Evolutionary conservation across 2,797 vertebrate species (phyloP).

Genomic region (Gallinago stenura): DNA sequence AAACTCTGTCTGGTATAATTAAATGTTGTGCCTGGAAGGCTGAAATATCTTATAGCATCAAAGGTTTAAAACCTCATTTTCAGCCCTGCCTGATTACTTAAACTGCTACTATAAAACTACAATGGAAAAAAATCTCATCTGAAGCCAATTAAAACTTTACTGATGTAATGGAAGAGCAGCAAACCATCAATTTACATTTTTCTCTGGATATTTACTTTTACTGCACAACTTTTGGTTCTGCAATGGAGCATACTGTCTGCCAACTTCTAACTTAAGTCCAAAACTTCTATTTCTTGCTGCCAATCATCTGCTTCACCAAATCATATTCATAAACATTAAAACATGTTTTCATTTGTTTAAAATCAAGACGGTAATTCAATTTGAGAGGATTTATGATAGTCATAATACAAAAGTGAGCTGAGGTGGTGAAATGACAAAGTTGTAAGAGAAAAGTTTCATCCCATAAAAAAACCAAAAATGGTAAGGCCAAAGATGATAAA

Average conservation of each 20-base stretch:
- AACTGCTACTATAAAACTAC: background rate
- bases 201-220: background rate
- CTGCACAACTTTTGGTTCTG: background rate
- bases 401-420: background rate
- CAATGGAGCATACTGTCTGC: background rate
- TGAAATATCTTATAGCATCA: background rate
- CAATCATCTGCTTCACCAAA: background rate
- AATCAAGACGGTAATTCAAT: background rate
- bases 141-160: conserved; percentile 1
- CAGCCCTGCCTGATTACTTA: background rate
- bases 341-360: background rate
- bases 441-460: background rate
- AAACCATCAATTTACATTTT: conserved; percentile 11
- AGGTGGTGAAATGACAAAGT: background rate
- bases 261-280: background rate
- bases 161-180: background rate
- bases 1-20: background rate
- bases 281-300: background rate
- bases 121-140: conserved; percentile 26
- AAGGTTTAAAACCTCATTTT: conserved; percentile 26
- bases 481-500: background rate
- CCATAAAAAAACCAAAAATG: fast-evolving
- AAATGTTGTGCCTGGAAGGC: conserved; percentile 23
- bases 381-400: background rate
- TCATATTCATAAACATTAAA: background rate